phyloP scores from a whole-genome alignment of 2,113 vertebrate species.

The Lanius collurio region DNA sequence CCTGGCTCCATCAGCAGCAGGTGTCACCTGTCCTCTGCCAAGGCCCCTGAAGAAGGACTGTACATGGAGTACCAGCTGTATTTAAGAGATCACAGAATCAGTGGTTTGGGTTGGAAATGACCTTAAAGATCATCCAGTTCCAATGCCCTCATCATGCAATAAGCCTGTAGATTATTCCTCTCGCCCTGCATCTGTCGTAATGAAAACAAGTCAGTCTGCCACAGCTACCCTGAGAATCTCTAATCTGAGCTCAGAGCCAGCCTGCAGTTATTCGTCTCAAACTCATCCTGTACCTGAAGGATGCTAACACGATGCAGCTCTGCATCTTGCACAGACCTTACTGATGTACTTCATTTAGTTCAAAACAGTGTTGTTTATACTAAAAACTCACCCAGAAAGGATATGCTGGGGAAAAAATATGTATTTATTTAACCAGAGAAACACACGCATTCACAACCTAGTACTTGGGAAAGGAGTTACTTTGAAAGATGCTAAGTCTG shows the following conservation, averaged over 20 bases:
- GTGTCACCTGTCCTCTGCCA: neutral
- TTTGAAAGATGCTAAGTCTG: neutral
- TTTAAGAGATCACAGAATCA: neutral
- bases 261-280: neutral
- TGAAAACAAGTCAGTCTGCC: neutral
- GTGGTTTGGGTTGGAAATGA: neutral
- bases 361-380: accelerated
- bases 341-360: neutral
- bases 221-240: neutral
- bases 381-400: neutral
- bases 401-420: neutral
- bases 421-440: neutral
- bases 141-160: neutral
- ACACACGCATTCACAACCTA: neutral
- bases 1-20: neutral
- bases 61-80: neutral
- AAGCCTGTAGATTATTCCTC: neutral
- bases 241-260: neutral
- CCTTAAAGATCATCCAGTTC: neutral
- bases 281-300: neutral
- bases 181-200: accelerated
- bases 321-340: neutral
- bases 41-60: neutral
- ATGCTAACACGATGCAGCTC: neutral
- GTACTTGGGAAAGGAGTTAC: neutral